These are phyloP conservation scores for Corythoichthys haematopterus DNA, from an alignment of 2,113 vertebrate species.

Conservation along the genomic window DNA sequence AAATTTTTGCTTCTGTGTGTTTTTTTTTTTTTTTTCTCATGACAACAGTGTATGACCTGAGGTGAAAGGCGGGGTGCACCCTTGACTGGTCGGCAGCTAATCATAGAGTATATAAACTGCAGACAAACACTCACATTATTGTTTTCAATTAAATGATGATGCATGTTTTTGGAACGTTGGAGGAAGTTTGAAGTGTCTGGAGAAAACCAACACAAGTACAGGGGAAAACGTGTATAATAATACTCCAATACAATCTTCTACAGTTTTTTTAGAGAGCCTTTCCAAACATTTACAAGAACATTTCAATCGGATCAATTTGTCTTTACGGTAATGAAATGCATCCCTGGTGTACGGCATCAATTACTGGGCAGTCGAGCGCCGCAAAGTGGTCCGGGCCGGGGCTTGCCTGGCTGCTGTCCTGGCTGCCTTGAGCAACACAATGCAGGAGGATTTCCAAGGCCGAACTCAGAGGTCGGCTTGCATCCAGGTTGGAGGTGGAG, in stretches of 20 bases:
- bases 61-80: too few relatives aligned
- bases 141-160: neutral
- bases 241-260: constrained; percentile 35
- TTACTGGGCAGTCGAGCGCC: constrained; percentile 70
- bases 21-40: too few relatives aligned
- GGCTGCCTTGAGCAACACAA: constrained; percentile 43
- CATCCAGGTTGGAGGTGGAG: neutral
- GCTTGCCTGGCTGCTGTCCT: constrained; percentile 54
- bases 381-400: constrained; percentile 60
- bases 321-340: constrained; percentile 77
- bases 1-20: too few relatives aligned
- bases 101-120: neutral
- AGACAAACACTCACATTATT: neutral
- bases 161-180: neutral
- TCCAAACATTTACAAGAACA: constrained; percentile 71
- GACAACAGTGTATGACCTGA: too few relatives aligned
- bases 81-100: too few relatives aligned
- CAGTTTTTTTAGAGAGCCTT: constrained; percentile 49
- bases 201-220: neutral
- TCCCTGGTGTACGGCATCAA: constrained; percentile 74
- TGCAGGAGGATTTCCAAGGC: constrained; percentile 57
- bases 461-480: constrained; percentile 59
- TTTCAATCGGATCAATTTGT: constrained; percentile 69
- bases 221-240: neutral
- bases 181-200: too few relatives aligned